Evolutionary conservation across 1,140 invertebrate species (phyloP), one percentile per base, ranked within the genome.

Genomic region (Sminthurides bifidus): DNA sequence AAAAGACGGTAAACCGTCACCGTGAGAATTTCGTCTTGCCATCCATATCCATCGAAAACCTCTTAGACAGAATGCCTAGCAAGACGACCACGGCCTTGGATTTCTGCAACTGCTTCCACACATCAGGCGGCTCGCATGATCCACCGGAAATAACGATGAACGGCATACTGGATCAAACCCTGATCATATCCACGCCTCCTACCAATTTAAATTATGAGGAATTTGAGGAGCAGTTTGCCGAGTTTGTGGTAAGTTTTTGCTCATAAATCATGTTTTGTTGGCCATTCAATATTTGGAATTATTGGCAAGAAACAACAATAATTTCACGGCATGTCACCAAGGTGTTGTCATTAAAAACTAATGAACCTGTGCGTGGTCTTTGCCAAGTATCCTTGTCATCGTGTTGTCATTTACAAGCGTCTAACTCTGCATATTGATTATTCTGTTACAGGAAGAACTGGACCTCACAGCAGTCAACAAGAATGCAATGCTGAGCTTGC

Each of bases 381-480:
- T 35, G 33, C 33, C 33, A 35, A 35, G 10, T 35, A 35, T 35
- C 12, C n/a, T 30, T 40, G 14, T 19, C 30, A 24, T n/a, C 12
- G 52, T n/a, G n/a, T n/a, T n/a, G n/a, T 10, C 33, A 3, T 55
- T 21, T 14, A 4, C 15, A 27, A 55, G 2, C 21, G 21, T 55
- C 15, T 17, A 52, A 54, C 2, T 5, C 33, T 19, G 19, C n/a
- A 10, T 10, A 21, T 35, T 52, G 49, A 15, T 21, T 52, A n/a
- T n/a, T n/a, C n/a, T n/a, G n/a, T 76, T 75, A 10, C 72, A 87
- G 83, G 91, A 93, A 67, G 92, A 96, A 72, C 73, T 95, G 52
- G 92, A 94, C 72, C 73, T 96, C 59, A 91, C 91, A 54, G 87
- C 88, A 38, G 80, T 87, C 8, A 94, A 95, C 73, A 84, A 90